Percentiles rank a stretch among this genome's conserved stretches.
phyloP scores from a whole-genome alignment of 2,113 vertebrate species.

The Argyrosomus japonicus region DNA sequence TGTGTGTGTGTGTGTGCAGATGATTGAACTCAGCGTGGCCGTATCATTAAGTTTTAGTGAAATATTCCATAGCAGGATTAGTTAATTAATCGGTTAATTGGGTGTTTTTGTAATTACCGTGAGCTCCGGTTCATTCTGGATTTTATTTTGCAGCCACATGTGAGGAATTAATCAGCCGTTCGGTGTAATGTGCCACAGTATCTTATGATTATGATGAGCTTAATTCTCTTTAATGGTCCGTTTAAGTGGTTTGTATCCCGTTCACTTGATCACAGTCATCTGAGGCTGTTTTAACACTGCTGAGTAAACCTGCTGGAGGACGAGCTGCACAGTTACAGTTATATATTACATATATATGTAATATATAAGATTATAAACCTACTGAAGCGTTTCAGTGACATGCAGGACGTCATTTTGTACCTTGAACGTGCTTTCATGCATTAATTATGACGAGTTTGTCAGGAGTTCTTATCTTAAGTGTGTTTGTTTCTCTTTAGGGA shows the following conservation, averaged over 20 bases:
- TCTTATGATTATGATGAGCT: slow-evolving; percentile 18
- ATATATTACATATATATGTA: background rate
- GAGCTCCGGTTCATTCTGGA: background rate
- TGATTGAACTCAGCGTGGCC: background rate
- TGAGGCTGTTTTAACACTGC: slow-evolving; percentile 6
- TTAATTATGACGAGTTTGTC: too few species aligned
- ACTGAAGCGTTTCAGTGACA: background rate
- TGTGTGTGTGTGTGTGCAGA: background rate
- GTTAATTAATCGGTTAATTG: slow-evolving; percentile 31
- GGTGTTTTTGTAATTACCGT: slow-evolving; percentile 21
- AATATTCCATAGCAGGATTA: slow-evolving; percentile 20
- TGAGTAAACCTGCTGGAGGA: background rate
- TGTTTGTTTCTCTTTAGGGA: too few species aligned
- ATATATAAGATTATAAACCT: background rate
- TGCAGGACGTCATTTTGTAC: too few species aligned
- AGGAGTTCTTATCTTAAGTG: too few species aligned
- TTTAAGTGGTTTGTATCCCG: slow-evolving; percentile 18
- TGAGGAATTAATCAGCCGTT: slow-evolving; percentile 40
- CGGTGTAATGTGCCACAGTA: slow-evolving; percentile 31
- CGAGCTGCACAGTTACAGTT: background rate
- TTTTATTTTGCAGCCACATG: slow-evolving; percentile 37
- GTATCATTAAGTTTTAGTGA: slow-evolving; percentile 39
- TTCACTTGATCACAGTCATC: slow-evolving; percentile 37
- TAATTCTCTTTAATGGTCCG: slow-evolving; percentile 49
- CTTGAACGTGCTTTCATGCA: too few species aligned